These are phyloP conservation scores for Oreochromis aureus DNA, from an alignment of 2,113 vertebrate species.

Conservation along the genomic window DNA sequence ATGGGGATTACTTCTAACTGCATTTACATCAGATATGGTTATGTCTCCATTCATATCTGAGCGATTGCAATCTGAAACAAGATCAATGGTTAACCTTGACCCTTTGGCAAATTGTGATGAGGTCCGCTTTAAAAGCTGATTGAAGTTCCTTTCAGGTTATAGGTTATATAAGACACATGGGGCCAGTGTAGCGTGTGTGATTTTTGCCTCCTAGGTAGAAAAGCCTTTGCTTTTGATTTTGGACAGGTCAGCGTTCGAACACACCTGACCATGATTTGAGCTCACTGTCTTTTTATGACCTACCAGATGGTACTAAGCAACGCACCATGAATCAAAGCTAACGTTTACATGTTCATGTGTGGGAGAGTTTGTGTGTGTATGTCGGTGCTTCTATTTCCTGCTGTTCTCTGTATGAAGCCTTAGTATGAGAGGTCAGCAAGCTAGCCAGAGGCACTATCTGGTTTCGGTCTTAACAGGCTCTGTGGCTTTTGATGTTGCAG, in stretches of 20 bases:
- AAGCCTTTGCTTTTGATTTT: slow-evolving; percentile 14
- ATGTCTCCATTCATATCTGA: not conserved
- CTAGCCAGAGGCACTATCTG: slow-evolving; percentile 34
- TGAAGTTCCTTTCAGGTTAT: not conserved
- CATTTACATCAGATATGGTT: slow-evolving; percentile 24
- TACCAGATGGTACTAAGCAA: slow-evolving; percentile 18
- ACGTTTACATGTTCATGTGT: not conserved
- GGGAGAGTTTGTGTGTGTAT: not conserved
- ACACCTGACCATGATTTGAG: slow-evolving; percentile 37
- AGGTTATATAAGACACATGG: not conserved
- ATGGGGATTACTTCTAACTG: not conserved
- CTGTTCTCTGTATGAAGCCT: slow-evolving; percentile 25
- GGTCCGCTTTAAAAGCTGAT: not conserved
- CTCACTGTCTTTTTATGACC: not conserved
- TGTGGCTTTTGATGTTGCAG: slow-evolving; percentile 47
- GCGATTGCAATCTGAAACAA: slow-evolving; percentile 34
- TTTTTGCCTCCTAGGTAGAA: not conserved
- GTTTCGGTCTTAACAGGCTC: slow-evolving; percentile 46
- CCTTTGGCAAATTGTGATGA: not conserved
- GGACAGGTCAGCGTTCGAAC: slow-evolving; percentile 16
- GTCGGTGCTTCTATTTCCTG: not conserved
- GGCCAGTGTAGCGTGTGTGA: not conserved
- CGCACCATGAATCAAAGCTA: slow-evolving; percentile 7
- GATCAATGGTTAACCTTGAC: slow-evolving; percentile 28
- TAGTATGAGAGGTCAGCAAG: slow-evolving; percentile 14